These are phyloP conservation scores for Drosophila burlai DNA, from an alignment of 1,140 invertebrate genomes.

Conservation along the genomic window DNA sequence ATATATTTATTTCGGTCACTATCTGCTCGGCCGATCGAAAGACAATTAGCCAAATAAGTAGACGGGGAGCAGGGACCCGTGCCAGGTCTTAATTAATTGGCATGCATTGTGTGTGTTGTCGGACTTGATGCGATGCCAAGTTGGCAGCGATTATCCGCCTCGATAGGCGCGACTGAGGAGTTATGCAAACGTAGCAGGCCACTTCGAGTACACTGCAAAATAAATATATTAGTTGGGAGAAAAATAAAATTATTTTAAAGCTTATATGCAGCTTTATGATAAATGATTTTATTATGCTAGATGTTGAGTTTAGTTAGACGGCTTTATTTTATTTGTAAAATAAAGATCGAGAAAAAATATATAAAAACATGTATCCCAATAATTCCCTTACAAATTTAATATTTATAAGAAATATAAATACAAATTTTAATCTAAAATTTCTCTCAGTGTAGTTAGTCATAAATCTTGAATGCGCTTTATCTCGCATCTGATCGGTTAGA, in stretches of 20 bases:
- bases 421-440: not conserved
- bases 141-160: constrained; percentile 66
- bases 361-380: not conserved
- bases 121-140: constrained; percentile 71
- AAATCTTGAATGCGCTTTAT: constrained; percentile 53
- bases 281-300: not conserved
- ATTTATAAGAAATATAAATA: too few species aligned
- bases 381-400: too few species aligned
- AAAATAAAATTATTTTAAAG: too few species aligned
- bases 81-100: constrained; percentile 76
- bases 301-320: not conserved
- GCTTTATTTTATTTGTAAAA: not conserved
- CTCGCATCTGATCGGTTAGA: constrained; percentile 24
- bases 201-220: constrained; percentile 1
- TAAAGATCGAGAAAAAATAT: not conserved
- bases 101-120: constrained; percentile 68
- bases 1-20: constrained; percentile 35
- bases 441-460: constrained; percentile 57
- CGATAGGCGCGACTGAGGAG: constrained; percentile 43
- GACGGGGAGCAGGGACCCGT: constrained; percentile 49
- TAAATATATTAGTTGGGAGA: not conserved
- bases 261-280: too few species aligned
- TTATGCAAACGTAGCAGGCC: constrained; percentile 49
- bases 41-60: constrained; percentile 79
- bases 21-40: constrained; percentile 60